phyloP scores from a whole-genome alignment of 2,888 invertebrate genomes.

The Scaeva pyrastri region DNA sequence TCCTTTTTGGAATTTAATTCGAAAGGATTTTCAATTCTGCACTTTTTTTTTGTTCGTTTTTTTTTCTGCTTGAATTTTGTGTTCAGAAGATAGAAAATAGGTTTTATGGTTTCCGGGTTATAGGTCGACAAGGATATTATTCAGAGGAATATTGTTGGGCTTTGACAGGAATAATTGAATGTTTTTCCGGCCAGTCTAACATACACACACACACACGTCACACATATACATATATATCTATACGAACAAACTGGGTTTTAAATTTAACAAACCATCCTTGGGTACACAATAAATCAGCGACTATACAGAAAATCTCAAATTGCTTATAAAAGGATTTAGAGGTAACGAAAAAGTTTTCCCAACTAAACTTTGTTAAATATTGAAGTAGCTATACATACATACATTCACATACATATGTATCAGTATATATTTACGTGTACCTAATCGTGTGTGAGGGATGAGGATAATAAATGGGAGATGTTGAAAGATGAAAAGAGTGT shows the following conservation, averaged over 20 bases:
- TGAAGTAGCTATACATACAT: no score
- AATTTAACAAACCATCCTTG: conserved; percentile 58
- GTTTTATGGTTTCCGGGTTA: conserved; percentile 73
- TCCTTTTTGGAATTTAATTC: conserved; percentile 58
- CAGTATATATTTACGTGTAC: background rate
- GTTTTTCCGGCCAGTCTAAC: conserved; percentile 29
- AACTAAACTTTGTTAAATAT: conserved; percentile 51
- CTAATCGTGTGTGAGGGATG: background rate
- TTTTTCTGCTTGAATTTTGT: background rate
- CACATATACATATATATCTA: no score
- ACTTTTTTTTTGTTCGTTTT: background rate
- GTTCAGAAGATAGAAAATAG: conserved; percentile 33
- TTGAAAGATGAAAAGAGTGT: conserved; percentile 14
- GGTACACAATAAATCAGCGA: conserved; percentile 63
- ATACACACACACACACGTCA: background rate
- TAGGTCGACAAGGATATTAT: conserved; percentile 57
- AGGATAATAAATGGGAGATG: no score
- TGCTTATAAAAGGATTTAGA: conserved; percentile 59
- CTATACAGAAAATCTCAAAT: conserved; percentile 50
- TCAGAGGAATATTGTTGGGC: conserved; percentile 33
- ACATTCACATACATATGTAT: background rate
- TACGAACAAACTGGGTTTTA: no score
- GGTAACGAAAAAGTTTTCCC: conserved; percentile 26
- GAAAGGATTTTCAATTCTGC: conserved; percentile 21
- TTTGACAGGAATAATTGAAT: conserved; percentile 66